Percentiles rank a stretch among this genome's conserved stretches.
phyloP scores from a whole-genome alignment of 2,113 vertebrate genomes.

The Naja naja region DNA sequence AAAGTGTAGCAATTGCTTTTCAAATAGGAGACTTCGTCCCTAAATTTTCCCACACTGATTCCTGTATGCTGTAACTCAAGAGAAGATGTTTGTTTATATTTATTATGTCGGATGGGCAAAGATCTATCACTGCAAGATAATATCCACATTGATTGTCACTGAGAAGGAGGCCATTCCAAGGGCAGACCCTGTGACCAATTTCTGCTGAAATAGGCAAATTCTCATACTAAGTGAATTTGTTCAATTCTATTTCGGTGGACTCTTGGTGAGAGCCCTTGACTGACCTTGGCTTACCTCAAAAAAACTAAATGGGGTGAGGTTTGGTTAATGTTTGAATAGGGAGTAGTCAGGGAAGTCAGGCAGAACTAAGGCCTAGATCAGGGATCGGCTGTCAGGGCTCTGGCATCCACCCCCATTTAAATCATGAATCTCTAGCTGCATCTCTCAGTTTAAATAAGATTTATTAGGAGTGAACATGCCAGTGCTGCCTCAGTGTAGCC shows the following conservation, averaged over 20 bases:
- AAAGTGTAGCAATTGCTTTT: not conserved
- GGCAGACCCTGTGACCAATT: not conserved
- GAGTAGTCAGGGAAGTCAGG: not conserved
- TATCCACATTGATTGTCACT: not conserved
- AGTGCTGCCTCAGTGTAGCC: too few relatives aligned
- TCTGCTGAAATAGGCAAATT: not conserved
- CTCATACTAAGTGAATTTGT: not conserved
- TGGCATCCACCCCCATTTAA: too few relatives aligned
- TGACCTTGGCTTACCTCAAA: not conserved
- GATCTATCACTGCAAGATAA: not conserved
- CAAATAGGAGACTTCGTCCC: not conserved
- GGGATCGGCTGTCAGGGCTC: too few relatives aligned
- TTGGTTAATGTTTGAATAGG: not conserved
- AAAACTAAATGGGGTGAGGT: not conserved
- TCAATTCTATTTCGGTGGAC: constrained; percentile 5
- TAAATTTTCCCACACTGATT: not conserved
- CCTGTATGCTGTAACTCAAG: not conserved
- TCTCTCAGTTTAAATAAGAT: too few relatives aligned
- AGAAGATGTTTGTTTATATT: not conserved
- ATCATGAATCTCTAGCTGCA: too few relatives aligned
- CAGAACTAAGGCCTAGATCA: not conserved
- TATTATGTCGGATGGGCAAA: not conserved
- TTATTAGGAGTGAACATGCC: too few relatives aligned
- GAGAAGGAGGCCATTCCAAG: not conserved
- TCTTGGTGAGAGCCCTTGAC: not conserved